These are phyloP conservation scores for Apis florea DNA, from an alignment of 1,140 invertebrate species.

Conservation along the genomic window DNA sequence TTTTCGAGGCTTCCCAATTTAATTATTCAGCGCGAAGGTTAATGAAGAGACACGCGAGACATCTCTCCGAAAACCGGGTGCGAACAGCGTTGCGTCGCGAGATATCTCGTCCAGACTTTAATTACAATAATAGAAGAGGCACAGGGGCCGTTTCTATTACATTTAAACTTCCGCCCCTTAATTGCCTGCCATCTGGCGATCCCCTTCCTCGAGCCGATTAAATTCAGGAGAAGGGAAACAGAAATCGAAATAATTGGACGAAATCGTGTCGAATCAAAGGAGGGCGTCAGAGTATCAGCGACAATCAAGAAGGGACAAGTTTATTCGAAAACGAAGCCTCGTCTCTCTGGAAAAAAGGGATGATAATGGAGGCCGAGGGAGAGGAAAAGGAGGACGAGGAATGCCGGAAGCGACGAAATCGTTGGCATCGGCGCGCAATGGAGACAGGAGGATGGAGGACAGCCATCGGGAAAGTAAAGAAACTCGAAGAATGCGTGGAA, in stretches of 20 bases:
- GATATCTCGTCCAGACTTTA: neutral
- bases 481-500: slow-evolving; percentile 15
- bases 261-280: no score
- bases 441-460: neutral
- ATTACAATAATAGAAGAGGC: slow-evolving; percentile 1
- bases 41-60: no score
- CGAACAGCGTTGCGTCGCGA: no score
- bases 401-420: slow-evolving; percentile 31
- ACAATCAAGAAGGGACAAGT: slow-evolving; percentile 13
- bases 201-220: neutral
- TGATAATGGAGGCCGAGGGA: slow-evolving; percentile 25
- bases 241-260: neutral
- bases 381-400: slow-evolving; percentile 36
- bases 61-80: no score
- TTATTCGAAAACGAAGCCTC: slow-evolving; percentile 13
- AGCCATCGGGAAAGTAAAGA: neutral
- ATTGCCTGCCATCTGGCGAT: neutral
- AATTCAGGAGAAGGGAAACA: no score
- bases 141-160: neutral
- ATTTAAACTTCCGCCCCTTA: neutral
- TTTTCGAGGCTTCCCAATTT: no score
- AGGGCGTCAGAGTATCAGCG: neutral
- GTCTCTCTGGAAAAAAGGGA: neutral
- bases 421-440: neutral
- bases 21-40: no score